A percentile compares a stretch with the other conserved stretches of the same genome.
Conservation (phyloP, 1,140 invertebrate genomes). For the Drosophila willistoni region DNA sequence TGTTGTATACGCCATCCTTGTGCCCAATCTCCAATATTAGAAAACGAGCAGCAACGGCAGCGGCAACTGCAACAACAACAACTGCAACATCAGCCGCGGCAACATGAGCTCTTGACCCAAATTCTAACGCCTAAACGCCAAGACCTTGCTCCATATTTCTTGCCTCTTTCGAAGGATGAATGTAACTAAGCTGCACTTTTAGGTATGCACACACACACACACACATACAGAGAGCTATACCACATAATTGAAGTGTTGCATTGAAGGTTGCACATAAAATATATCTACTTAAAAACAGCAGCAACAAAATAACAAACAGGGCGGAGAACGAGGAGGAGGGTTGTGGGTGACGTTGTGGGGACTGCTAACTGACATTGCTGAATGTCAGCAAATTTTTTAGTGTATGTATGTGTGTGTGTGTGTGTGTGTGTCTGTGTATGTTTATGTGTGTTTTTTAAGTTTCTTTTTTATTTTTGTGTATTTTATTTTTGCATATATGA, state of each 20-base stretch:
- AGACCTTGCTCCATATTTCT: conserved; percentile 72
- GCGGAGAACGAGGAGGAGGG: conserved; percentile 2
- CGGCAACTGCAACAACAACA: neutral
- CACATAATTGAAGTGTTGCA: conserved; percentile 22
- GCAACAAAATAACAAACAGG: neutral
- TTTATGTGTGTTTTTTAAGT: neutral
- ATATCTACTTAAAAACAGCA: neutral
- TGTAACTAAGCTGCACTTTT: conserved; percentile 60
- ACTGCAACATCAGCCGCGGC: conserved; percentile 15
- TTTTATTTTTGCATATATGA: conserved; percentile 21
- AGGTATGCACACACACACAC: conserved; percentile 32
- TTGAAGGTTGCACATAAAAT: conserved; percentile 23
- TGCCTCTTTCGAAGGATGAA: conserved; percentile 39
- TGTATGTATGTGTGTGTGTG: neutral
- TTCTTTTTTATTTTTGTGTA: neutral
- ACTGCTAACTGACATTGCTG: conserved; percentile 57
- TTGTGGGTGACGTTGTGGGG: neutral
- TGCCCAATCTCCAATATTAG: conserved; percentile 78
- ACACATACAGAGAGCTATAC: neutral
- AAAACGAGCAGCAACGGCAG: conserved; percentile 56
- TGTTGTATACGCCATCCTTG: conserved; percentile 56
- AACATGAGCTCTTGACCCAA: conserved; percentile 63
- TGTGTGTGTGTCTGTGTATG: neutral
- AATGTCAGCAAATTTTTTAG: conserved; percentile 57
- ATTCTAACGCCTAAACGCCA: conserved; percentile 57